phyloP scores from a whole-genome alignment of 2,888 invertebrate species.

The Dryococelus australis region DNA sequence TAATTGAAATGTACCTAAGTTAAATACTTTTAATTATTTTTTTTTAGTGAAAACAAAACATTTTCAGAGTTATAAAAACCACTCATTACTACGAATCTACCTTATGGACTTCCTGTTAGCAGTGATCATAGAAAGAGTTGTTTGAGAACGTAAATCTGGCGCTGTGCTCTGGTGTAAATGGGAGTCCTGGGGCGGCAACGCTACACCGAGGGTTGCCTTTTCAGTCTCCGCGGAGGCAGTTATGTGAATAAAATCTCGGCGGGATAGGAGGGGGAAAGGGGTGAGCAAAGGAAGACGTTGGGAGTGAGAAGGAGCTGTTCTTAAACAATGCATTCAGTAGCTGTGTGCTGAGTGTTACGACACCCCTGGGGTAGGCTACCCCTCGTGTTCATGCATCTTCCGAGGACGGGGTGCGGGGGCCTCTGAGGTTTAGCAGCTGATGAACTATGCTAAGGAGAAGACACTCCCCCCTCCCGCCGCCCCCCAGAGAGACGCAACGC shows the following conservation, averaged over 20 bases:
- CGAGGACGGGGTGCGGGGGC: background rate
- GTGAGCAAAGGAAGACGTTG: background rate
- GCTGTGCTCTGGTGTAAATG: too few relatives aligned
- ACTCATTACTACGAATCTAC: too few relatives aligned
- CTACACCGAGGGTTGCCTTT: background rate
- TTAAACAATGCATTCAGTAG: slow-evolving; percentile 26
- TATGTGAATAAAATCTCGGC: background rate
- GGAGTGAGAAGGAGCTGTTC: background rate
- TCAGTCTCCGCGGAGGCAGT: background rate
- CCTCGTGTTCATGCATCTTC: slow-evolving; percentile 27
- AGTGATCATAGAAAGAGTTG: too few relatives aligned
- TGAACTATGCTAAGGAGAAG: slow-evolving; percentile 30
- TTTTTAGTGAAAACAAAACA: too few relatives aligned
- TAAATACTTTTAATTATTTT: too few relatives aligned
- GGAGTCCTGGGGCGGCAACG: background rate
- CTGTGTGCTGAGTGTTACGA: slow-evolving; percentile 26
- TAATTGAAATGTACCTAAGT: too few relatives aligned
- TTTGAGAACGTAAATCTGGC: too few relatives aligned
- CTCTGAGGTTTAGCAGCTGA: slow-evolving; percentile 36
- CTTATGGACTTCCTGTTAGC: too few relatives aligned
- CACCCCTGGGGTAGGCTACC: slow-evolving; percentile 16
- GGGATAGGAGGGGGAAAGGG: background rate
- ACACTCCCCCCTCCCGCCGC: background rate
- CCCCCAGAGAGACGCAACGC: background rate
- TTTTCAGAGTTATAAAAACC: too few relatives aligned